phyloP scores from a whole-genome alignment of 2,888 invertebrate genomes.

The Agonopterix arenella region DNA sequence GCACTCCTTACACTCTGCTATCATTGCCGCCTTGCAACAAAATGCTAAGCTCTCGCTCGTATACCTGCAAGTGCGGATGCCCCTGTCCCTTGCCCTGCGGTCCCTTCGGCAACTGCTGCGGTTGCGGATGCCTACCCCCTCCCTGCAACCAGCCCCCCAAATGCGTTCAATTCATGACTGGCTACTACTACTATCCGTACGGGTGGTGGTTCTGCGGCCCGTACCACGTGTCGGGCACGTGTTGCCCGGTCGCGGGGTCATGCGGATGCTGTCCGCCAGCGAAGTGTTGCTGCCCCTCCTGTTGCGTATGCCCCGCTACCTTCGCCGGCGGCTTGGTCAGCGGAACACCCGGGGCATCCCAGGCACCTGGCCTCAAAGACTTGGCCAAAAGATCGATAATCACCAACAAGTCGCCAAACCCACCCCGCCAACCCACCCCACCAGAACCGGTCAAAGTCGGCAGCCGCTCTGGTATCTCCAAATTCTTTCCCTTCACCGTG shows the following conservation, averaged over 20 bases:
- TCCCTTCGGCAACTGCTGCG: slow-evolving; percentile 7
- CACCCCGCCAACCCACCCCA: neutral
- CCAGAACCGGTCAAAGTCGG: neutral
- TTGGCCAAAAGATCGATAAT: neutral
- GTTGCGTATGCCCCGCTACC: slow-evolving; percentile 4
- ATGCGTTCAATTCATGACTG: slow-evolving; percentile 35
- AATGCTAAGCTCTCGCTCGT: neutral
- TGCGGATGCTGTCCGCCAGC: neutral
- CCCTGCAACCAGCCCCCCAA: slow-evolving; percentile 19
- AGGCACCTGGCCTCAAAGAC: neutral
- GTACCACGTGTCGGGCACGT: slow-evolving; percentile 24
- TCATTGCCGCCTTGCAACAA: neutral
- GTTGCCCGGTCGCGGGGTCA: slow-evolving; percentile 1
- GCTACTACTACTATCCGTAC: slow-evolving; percentile 41
- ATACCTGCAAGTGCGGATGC: neutral
- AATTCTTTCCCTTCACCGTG: slow-evolving; percentile 31
- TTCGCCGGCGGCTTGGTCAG: neutral
- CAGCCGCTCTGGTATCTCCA: slow-evolving; percentile 21
- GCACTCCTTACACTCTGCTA: neutral
- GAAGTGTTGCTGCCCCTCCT: neutral
- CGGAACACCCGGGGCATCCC: slow-evolving; percentile 2
- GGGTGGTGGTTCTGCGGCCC: slow-evolving; percentile 37
- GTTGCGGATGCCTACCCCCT: slow-evolving; percentile 13
- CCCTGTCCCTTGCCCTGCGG: slow-evolving; percentile 8
- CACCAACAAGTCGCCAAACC: too few species aligned